A percentile compares a stretch with the other conserved stretches of the same genome.
phyloP scores from a whole-genome alignment of 2,888 invertebrate species.

The Tetranychus truncatus region DNA sequence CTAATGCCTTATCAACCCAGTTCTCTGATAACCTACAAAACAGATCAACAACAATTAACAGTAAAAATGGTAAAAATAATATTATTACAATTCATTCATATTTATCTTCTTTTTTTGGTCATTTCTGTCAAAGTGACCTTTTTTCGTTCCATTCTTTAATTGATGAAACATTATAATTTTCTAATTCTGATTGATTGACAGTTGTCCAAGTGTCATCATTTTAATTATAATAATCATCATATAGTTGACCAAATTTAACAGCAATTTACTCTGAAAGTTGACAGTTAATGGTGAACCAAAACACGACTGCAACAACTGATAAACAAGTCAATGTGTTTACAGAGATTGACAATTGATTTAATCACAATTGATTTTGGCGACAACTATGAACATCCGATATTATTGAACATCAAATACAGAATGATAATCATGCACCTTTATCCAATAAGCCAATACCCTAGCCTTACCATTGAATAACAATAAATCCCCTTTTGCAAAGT shows the following conservation, averaged over 20 bases:
- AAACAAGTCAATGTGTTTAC: neutral
- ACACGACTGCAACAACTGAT: no score
- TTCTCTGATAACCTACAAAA: neutral
- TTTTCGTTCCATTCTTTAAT: neutral
- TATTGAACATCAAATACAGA: no score
- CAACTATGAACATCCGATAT: neutral
- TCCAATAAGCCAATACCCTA: neutral
- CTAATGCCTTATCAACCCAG: neutral
- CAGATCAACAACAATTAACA: neutral
- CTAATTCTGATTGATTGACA: no score
- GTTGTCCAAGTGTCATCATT: no score
- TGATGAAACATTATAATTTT: no score
- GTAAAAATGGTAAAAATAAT: neutral
- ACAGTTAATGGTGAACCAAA: no score
- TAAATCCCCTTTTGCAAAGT: neutral
- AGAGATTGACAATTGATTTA: neutral
- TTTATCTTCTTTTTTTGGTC: neutral
- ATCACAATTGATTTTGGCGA: neutral
- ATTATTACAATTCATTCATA: neutral
- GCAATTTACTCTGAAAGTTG: no score
- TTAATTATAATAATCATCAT: no score
- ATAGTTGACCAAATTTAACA: no score
- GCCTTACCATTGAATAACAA: neutral
- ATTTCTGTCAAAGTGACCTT: neutral
- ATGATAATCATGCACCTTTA: neutral